Base-by-base conservation (phyloP, 2,888 invertebrate species). In the Caenorhabditis imperialis region DNA sequence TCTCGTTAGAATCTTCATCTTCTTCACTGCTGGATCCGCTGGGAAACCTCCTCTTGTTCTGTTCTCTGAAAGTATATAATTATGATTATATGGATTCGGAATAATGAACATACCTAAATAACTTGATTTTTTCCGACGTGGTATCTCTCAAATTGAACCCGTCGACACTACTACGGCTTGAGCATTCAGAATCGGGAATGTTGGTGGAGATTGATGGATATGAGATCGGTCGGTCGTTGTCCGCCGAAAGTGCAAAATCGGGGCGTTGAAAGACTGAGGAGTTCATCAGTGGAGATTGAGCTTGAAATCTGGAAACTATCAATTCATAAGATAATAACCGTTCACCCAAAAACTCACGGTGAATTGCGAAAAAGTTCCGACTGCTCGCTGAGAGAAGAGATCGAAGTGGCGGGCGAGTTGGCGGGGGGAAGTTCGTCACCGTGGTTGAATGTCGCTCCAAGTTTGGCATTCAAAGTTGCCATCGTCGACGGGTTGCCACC, bases 311-410 rank as follows among this genome's bases (percentile, higher is more conserved):
- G 62, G 33, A 74, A 54, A 73, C 3, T 30, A 40, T 10, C 7
- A 37, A 25, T 40, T 51, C 25, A 3, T 25, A 42, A 18, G 12
- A 23, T 30, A 18, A 37, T 1, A 16, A 22, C 14, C 10, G 10
- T 57, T 8, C 12, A 35, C 4, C 35, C 14, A 18, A 14, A 45
- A 60, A 70, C 71, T 71, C 22, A 79, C 77, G 79, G 79, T 14
- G 79, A 79, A 42, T 75, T 77, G 8, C 79, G 57, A 20, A 48
- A 57, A 22, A 35, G 53, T 48, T 65, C 57, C 7, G 50, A 53
- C 16, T 79, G 79, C 44, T 79, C 79, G 42, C 79, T 79, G 18
- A 77, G 14, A 2, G 79, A 79, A 25, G 70, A 75, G 22, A 75
- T 69, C 2, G 79, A 79, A 2, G 77, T 75, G 2, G 79, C 70